These are phyloP conservation scores for Nemotelus nigrinus DNA, from an alignment of 2,888 invertebrate species.

Conservation along the genomic window DNA sequence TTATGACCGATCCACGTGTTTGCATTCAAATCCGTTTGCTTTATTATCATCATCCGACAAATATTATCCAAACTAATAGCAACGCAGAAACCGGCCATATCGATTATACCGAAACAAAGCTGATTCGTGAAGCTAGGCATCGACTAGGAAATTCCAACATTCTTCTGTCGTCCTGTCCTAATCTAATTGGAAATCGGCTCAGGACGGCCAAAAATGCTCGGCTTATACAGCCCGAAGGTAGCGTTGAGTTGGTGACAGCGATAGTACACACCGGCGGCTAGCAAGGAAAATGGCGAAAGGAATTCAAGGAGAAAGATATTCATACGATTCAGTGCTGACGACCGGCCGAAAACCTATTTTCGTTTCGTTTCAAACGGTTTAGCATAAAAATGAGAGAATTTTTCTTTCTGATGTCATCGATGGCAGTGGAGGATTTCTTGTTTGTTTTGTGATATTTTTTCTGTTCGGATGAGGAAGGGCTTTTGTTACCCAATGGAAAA, in stretches of 20 bases:
- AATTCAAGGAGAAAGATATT: not conserved
- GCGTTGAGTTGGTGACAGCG: not conserved
- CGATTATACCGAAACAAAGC: no score
- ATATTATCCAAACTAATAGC: no score
- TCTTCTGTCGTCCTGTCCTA: not conserved
- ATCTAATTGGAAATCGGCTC: slow-evolving; percentile 16
- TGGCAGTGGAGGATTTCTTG: not conserved
- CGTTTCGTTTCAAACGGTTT: slow-evolving; percentile 6
- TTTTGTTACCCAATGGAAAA: no score
- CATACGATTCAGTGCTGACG: slow-evolving; percentile 3
- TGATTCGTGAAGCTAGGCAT: no score
- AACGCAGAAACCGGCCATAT: no score
- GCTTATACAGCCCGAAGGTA: not conserved
- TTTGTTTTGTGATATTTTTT: not conserved
- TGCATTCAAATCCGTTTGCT: no score
- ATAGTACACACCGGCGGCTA: not conserved
- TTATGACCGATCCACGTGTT: no score
- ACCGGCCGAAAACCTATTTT: not conserved
- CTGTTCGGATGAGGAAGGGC: not conserved
- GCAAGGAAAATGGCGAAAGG: no score
- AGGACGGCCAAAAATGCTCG: not conserved
- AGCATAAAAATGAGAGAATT: slow-evolving; percentile 15
- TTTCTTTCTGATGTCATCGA: not conserved
- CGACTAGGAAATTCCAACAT: no score
- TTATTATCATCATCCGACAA: no score